A percentile compares a stretch with the other conserved stretches of the same genome.
Evolutionary conservation across 2,113 vertebrate species (phyloP).

Genomic region (Lophura nycthemera): DNA sequence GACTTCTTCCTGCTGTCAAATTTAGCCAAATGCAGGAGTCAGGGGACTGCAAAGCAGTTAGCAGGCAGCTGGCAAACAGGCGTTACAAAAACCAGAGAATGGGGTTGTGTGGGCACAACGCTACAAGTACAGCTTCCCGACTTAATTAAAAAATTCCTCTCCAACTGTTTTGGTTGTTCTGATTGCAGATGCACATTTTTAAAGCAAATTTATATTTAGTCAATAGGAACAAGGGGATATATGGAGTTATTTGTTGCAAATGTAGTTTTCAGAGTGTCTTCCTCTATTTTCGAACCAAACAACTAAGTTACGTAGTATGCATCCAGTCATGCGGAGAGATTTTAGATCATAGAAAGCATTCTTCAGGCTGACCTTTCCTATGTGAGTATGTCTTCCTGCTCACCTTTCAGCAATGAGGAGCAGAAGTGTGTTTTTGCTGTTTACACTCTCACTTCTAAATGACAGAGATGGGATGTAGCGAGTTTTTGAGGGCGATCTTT

Average conservation of each 20-base stretch:
- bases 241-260: background rate
- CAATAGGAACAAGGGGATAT: background rate
- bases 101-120: background rate
- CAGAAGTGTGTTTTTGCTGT: background rate
- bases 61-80: background rate
- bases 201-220: background rate
- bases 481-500: background rate
- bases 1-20: constrained; percentile 16
- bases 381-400: background rate
- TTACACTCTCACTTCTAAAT: background rate
- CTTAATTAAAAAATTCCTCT: background rate
- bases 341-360: background rate
- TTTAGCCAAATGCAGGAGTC: constrained; percentile 17
- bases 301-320: background rate
- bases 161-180: background rate
- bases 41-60: background rate
- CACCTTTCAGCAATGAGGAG: background rate
- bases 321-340: background rate
- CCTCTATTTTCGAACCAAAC: background rate
- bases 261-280: background rate
- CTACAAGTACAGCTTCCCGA: background rate
- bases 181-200: background rate
- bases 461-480: background rate
- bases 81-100: background rate
- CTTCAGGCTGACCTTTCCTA: background rate